phyloP scores from a whole-genome alignment of 2,113 vertebrate genomes.

The Vidua macroura region DNA sequence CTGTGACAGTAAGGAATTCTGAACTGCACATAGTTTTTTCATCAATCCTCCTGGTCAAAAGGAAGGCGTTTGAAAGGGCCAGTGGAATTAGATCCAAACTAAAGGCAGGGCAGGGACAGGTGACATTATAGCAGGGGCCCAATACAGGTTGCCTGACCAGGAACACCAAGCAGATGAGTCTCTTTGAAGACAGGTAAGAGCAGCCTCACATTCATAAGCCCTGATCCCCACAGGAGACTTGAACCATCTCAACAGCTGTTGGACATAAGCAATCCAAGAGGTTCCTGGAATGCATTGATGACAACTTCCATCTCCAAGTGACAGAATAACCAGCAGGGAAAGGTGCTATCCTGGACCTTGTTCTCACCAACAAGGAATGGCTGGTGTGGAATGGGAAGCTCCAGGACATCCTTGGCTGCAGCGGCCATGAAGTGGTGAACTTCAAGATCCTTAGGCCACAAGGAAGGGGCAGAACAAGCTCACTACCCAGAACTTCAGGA shows the following conservation, averaged over 20 bases:
- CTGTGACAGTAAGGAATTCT: background rate
- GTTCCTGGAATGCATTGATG: background rate
- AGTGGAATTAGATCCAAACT: background rate
- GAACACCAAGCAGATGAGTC: background rate
- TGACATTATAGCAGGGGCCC: background rate
- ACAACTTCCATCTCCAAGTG: background rate
- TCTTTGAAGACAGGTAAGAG: background rate
- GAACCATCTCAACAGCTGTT: background rate
- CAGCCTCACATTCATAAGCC: background rate
- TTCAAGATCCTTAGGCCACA: background rate
- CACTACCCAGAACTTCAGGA: background rate
- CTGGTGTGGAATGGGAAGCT: background rate
- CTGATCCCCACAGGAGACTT: background rate
- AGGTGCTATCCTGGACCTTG: background rate
- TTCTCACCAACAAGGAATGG: background rate
- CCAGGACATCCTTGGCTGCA: background rate
- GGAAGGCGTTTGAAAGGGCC: background rate
- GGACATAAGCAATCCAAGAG: background rate
- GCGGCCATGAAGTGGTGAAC: background rate
- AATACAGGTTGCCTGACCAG: background rate
- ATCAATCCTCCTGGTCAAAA: background rate
- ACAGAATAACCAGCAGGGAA: background rate
- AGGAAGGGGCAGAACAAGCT: background rate
- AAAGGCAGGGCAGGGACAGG: background rate
- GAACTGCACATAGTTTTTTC: background rate